Conservation (phyloP, 2,113 vertebrate genomes). For the Ctenomys sociabilis region DNA sequence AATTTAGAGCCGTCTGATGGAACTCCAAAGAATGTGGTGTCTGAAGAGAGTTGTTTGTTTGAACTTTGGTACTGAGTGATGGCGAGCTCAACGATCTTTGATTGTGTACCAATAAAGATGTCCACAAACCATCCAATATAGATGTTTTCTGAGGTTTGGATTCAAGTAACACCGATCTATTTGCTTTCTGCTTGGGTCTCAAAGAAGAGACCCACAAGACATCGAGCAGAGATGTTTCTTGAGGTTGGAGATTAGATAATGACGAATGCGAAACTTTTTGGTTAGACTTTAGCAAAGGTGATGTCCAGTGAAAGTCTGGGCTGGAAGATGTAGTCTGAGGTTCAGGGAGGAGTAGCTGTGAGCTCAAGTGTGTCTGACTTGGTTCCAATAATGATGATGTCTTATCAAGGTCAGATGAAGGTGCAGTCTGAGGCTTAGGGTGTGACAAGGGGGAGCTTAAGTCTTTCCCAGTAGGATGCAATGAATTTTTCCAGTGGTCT, state of each 20-base stretch:
- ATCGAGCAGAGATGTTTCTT: conserved; percentile 2
- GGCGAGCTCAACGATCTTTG: conserved; percentile 54
- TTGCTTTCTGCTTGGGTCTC: not conserved
- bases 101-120: not conserved
- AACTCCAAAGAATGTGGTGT: not conserved
- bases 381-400: not conserved
- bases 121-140: conserved; percentile 41
- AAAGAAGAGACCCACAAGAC: conserved; percentile 39
- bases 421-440: not conserved
- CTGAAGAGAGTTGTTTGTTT: conserved; percentile 4
- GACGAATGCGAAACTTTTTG: conserved; percentile 43
- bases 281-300: conserved; percentile 35
- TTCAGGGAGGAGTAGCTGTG: conserved; percentile 1
- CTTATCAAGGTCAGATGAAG: not conserved
- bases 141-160: conserved; percentile 46
- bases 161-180: not conserved
- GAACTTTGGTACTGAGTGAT: not conserved
- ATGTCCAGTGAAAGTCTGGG: not conserved
- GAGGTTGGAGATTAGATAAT: not conserved
- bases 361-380: not conserved
- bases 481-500: not conserved
- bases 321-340: not conserved
- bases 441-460: not conserved
- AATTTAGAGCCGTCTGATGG: not conserved
- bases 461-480: not conserved